phyloP scores from a whole-genome alignment of 2,797 vertebrate genomes.

The Characodon lateralis region DNA sequence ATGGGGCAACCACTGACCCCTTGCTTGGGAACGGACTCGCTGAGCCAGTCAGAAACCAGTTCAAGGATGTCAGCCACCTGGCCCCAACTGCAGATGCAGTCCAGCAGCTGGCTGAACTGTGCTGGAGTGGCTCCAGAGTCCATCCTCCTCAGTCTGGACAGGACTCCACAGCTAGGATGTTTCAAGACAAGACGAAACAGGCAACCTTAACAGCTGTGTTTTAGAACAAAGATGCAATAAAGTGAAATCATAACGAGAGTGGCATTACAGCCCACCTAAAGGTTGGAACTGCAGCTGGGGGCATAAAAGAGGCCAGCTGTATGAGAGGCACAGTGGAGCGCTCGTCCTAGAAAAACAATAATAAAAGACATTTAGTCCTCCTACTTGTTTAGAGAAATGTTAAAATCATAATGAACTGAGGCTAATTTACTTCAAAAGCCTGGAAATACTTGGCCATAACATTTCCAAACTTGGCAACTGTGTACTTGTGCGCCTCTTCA shows the following conservation, averaged over 20 bases:
- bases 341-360: conserved; percentile 82
- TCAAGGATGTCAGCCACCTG: conserved; percentile 84
- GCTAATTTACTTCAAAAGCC: conserved; percentile 85
- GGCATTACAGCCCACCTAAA: conserved; percentile 84
- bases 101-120: conserved; percentile 84
- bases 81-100: conserved; percentile 94
- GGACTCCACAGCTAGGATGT: conserved; percentile 85
- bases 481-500: conserved; percentile 84
- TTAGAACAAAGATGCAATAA: background rate
- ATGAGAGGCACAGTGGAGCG: conserved; percentile 85
- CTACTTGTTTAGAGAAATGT: background rate
- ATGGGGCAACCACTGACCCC: conserved; percentile 67
- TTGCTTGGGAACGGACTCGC: conserved; percentile 63
- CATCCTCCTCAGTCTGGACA: conserved; percentile 86
- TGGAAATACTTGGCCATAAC: conserved; percentile 90
- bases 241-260: background rate
- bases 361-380: background rate
- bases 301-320: conserved; percentile 90
- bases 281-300: conserved; percentile 83
- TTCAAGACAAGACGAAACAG: background rate
- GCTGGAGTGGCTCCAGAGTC: conserved; percentile 71
- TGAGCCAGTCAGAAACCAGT: conserved; percentile 88
- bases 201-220: background rate
- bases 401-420: background rate
- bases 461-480: conserved; percentile 86